Base-by-base conservation (phyloP, 2,888 invertebrate species). In the Protodeltote pygarga region DNA sequence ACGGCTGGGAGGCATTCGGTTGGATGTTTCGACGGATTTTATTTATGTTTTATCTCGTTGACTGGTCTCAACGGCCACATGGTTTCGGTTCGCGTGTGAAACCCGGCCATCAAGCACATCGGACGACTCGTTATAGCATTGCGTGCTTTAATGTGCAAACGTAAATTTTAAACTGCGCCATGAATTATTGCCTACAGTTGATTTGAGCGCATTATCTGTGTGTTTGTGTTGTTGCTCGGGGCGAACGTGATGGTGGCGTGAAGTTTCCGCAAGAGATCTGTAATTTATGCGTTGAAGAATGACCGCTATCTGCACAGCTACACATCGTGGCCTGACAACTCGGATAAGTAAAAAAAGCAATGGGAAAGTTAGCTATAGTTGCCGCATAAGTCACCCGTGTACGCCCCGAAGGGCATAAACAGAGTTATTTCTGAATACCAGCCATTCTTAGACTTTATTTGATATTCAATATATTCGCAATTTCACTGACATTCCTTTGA, bases 131-230 rank as follows among this genome's bases (percentile, higher is more conserved):
- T 76, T 76, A 74, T 71, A 70, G 71, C 73, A 50, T 81, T 75
- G 83, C 81, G 81, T 84, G 85, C 61, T 71, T 73, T 76, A 75
- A 81, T 74, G 77, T 76, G 73, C 70, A 67, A 79, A 78, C 72
- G 73, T 69, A 79, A 76, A 79, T 81, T 83, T 83, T 79, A 82
- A 79, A 65, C 58, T 54, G 54, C 58, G 71, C 31, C 49, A 49
- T 55, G 53, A 67, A 49, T 48, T 52, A 65, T 74, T 62, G 59
- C 53, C 48, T 75, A 67, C 62, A 65, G 69, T 70, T 76, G 73
- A 75, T 77, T 78, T 72, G 66, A 77, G 74, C 64, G 69, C 64
- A 81, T 83, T 85, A 83, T 79, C 80, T 60, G 34, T 68, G 62
- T 74, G 72, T 73, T 74, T 72, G 62, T 55, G 58, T 65, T 42